These are phyloP conservation scores for Brachionus manjavacas DNA, from an alignment of 1,140 invertebrate species.

Conservation along the genomic window DNA sequence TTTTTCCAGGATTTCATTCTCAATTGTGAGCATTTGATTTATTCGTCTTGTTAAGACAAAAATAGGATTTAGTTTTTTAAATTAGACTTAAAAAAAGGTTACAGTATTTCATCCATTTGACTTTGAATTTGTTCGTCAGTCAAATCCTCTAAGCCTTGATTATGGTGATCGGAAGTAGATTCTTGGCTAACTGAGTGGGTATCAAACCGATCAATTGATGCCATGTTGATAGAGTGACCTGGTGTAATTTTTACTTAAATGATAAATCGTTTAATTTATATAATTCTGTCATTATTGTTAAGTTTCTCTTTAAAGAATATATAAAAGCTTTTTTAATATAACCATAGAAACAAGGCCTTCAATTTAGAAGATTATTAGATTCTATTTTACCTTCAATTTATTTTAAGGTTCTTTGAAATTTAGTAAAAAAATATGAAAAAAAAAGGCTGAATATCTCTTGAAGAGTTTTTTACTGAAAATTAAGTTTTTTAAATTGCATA, in stretches of 20 bases:
- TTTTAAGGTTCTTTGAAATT: no score
- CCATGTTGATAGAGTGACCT: not conserved
- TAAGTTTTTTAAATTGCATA: no score
- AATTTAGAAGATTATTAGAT: not conserved
- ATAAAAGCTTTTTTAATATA: not conserved
- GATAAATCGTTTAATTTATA: not conserved
- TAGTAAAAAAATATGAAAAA: no score
- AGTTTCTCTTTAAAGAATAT: not conserved
- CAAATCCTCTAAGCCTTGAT: slow-evolving; percentile 46
- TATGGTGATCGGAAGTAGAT: slow-evolving; percentile 33
- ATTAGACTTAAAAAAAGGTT: slow-evolving; percentile 43
- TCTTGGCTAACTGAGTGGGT: slow-evolving; percentile 41
- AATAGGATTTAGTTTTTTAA: not conserved
- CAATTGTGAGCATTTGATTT: slow-evolving; percentile 54
- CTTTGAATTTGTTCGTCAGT: slow-evolving; percentile 52
- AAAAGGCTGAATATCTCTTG: no score
- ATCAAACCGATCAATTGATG: slow-evolving; percentile 32
- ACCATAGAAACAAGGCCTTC: not conserved
- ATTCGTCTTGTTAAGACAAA: slow-evolving; percentile 47
- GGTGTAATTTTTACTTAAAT: not conserved
- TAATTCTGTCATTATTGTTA: not conserved
- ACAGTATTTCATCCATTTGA: slow-evolving; percentile 53
- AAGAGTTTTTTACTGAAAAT: no score
- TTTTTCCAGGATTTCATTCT: slow-evolving; percentile 58
- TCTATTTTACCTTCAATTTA: not conserved